These are phyloP conservation scores for Ichneumon xanthorius DNA, from an alignment of 2,888 invertebrate species.

Conservation along the genomic window DNA sequence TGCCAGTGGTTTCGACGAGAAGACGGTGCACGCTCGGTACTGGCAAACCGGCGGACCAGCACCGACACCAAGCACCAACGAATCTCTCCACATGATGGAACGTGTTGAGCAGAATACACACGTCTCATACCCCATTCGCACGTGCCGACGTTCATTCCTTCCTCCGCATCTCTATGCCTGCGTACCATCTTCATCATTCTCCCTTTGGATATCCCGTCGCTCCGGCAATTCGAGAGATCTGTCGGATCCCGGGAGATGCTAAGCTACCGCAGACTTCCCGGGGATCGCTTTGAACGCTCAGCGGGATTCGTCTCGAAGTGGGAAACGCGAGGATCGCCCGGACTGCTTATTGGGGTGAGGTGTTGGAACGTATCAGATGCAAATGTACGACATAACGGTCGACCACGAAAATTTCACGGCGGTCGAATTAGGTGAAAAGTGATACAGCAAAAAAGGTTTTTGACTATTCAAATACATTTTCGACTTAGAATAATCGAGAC, in stretches of 20 bases:
- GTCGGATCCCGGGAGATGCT: neutral
- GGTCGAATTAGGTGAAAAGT: neutral
- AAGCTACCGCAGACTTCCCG: neutral
- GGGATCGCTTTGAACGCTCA: slow-evolving; percentile 13
- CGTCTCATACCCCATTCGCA: slow-evolving; percentile 27
- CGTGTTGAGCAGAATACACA: slow-evolving; percentile 29
- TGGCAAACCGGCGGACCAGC: slow-evolving; percentile 41
- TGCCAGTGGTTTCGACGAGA: slow-evolving; percentile 39
- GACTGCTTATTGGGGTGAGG: neutral
- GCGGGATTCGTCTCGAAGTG: neutral
- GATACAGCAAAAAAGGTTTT: neutral
- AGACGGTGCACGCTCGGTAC: slow-evolving; percentile 28
- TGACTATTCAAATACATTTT: too few relatives aligned
- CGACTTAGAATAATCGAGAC: too few relatives aligned
- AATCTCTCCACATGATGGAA: slow-evolving; percentile 37
- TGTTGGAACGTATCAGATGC: neutral
- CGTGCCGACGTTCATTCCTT: slow-evolving; percentile 47
- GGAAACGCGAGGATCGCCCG: neutral
- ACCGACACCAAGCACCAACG: slow-evolving; percentile 38
- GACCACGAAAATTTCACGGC: neutral
- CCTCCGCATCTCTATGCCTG: neutral
- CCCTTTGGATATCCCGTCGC: slow-evolving; percentile 12
- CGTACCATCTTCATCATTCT: slow-evolving; percentile 19
- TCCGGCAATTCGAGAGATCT: slow-evolving; percentile 26
- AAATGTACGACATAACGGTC: neutral